Evolutionary conservation across 1,140 invertebrate genomes (phyloP), one percentile per base, ranked within the genome.

Genomic region (Platyscapa corneri): DNA sequence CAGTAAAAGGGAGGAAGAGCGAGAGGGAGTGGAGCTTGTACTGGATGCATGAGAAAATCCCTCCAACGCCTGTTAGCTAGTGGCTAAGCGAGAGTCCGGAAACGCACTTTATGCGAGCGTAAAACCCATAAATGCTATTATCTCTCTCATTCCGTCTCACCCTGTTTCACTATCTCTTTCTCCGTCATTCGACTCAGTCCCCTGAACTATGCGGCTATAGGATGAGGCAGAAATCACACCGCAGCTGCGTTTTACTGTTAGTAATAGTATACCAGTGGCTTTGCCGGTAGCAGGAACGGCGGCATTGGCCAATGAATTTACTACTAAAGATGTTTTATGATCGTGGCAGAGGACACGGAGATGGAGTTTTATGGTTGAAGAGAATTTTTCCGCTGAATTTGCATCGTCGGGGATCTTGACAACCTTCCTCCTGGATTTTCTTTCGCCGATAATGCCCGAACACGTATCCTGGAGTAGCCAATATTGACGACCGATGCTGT

Each of bases 101-200:
- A 86, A 49, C 49, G 46, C 42, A n/a, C 49, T 79, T 79, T 79
- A 84, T 78, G 65, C 53, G 67, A 65, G 46, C 37, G 37, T 42
- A 37, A 83, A 77, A 83, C 75, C 53, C 42, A 42, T 77, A 46
- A 76, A 81, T 80, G 72, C 70, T 72, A 85, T 84, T 77, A 77
- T 27, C 39, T 64, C 76, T 53, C 46, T 53, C 34, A 10, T 34
- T 20, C 67, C 18, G 18, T 74, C 64, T 30, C n/a, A n/a, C n/a
- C n/a, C n/a, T n/a, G n/a, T n/a, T 27, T 30, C 27, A 30, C n/a
- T 77, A 46, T 56, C 30, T 30, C 72, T 42, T 39, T 74, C 72
- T 76, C 74, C 32, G 5, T 32, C 34, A 18, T 30, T 70, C 7
- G 49, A 64, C 7, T 23, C 34, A 74, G 37, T 46, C 60, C 6